phyloP scores from a whole-genome alignment of 1,140 invertebrate species.

The Myzus persicae region DNA sequence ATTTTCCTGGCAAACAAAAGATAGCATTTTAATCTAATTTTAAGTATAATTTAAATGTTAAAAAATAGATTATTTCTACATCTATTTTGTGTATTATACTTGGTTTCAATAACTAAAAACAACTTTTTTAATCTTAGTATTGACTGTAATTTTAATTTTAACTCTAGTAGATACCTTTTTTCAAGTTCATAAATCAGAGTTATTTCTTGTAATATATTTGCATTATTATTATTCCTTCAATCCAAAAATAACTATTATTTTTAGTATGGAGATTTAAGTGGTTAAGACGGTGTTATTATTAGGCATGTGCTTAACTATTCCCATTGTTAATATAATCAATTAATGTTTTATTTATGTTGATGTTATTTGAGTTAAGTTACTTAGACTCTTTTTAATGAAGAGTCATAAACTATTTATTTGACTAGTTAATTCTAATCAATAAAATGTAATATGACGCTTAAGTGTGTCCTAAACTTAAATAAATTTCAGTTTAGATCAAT shows the following conservation, averaged over 20 bases:
- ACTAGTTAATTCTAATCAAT: neutral
- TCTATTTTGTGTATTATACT: neutral
- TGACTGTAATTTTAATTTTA: neutral
- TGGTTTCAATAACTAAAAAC: neutral
- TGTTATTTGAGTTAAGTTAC: neutral
- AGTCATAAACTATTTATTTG: neutral
- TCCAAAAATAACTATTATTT: neutral
- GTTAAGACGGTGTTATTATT: neutral
- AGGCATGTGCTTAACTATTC: neutral
- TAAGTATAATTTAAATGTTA: neutral
- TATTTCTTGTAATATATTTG: neutral
- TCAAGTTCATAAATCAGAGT: neutral
- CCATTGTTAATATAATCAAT: neutral
- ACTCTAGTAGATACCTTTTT: neutral
- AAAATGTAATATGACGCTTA: neutral
- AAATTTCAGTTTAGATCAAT: neutral
- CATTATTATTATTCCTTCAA: neutral
- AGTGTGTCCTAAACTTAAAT: neutral
- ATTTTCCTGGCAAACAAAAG: slow-evolving; percentile 37
- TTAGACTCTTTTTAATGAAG: neutral
- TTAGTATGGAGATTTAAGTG: neutral
- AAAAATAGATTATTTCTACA: neutral
- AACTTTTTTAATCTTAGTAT: neutral
- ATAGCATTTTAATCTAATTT: slow-evolving; percentile 41
- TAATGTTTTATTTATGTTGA: neutral